Conservation (phyloP, 2,797 vertebrate genomes). For the Orestias chungarensis region DNA sequence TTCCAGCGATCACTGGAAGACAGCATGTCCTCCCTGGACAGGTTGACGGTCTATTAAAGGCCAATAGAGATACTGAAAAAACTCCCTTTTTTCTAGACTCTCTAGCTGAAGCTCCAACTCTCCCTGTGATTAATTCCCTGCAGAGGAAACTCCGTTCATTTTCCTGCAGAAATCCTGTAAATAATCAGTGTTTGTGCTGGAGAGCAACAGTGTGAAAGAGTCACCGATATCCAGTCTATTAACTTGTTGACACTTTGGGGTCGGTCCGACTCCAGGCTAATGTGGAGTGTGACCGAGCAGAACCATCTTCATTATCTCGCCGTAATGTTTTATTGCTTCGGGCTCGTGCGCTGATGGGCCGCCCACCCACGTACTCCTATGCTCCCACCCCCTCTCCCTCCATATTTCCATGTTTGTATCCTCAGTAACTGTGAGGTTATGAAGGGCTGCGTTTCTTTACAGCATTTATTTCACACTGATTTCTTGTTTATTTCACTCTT, state of each 20-base stretch:
- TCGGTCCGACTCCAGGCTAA: constrained; percentile 79
- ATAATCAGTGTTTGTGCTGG: constrained; percentile 66
- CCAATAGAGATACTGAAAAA: neutral
- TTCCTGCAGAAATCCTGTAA: constrained; percentile 66
- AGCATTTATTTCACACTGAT: constrained; percentile 22
- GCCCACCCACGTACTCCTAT: constrained; percentile 56
- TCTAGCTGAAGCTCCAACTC: constrained; percentile 32
- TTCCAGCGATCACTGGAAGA: neutral
- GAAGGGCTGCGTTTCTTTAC: constrained; percentile 28
- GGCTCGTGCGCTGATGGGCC: constrained; percentile 66
- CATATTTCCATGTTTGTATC: constrained; percentile 43
- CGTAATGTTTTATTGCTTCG: constrained; percentile 77
- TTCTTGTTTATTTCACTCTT: constrained; percentile 56
- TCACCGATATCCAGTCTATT: constrained; percentile 77
- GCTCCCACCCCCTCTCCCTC: constrained; percentile 48
- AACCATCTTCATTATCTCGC: constrained; percentile 82
- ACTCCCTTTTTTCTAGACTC: constrained; percentile 6
- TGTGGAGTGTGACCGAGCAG: constrained; percentile 82
- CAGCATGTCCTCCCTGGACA: neutral
- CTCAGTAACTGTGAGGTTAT: constrained; percentile 39
- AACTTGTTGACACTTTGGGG: constrained; percentile 83
- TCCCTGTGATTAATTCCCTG: constrained; percentile 50
- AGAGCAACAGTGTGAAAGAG: constrained; percentile 68
- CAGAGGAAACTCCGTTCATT: constrained; percentile 58
- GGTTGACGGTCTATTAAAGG: neutral